A percentile compares a stretch with the other conserved stretches of the same genome.
Conservation (phyloP, 2,113 vertebrate species). For the Buteo buteo region DNA sequence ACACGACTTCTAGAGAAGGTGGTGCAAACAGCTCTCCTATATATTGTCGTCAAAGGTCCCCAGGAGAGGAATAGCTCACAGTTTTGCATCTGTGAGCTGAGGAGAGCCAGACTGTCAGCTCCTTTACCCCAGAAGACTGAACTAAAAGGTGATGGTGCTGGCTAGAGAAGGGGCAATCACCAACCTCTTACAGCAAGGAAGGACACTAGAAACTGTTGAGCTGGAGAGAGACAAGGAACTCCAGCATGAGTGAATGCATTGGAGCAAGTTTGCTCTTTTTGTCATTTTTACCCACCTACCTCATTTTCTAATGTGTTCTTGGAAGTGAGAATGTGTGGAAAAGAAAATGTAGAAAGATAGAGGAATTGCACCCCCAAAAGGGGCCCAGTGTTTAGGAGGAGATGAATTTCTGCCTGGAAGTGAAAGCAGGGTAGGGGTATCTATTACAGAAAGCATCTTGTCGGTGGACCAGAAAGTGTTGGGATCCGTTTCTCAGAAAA, state of each 20-base stretch:
- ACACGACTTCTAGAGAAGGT: neutral
- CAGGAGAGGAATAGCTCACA: neutral
- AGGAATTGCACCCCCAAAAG: neutral
- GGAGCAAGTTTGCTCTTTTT: neutral
- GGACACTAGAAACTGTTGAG: neutral
- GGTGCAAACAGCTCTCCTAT: neutral
- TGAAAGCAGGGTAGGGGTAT: neutral
- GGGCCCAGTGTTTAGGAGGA: neutral
- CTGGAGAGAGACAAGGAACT: neutral
- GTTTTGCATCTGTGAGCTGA: neutral
- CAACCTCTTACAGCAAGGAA: neutral
- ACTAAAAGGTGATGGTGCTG: neutral
- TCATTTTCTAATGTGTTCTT: neutral
- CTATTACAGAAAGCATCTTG: neutral
- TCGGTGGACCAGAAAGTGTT: neutral
- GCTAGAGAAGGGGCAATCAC: neutral
- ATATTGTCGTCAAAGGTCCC: neutral
- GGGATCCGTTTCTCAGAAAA: neutral
- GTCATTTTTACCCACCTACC: neutral
- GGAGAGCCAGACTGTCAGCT: neutral
- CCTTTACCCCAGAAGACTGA: neutral
- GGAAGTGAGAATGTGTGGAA: neutral
- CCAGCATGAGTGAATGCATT: fast-evolving
- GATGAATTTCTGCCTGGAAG: neutral
- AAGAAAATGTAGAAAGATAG: neutral